phyloP scores from a whole-genome alignment of 2,113 vertebrate species.

The Promerops cafer region DNA sequence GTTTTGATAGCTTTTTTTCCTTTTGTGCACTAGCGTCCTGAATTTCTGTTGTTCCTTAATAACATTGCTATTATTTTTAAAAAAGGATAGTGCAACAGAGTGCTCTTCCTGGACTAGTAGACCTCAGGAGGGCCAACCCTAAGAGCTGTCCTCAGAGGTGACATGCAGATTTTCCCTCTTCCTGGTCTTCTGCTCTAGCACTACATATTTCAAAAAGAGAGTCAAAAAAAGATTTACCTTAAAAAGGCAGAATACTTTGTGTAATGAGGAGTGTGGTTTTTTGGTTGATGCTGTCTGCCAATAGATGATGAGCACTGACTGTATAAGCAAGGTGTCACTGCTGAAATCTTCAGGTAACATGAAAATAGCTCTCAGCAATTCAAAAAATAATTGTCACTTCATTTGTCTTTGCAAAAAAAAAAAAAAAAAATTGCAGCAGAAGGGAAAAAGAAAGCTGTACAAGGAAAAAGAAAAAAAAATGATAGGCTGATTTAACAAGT shows the following conservation, averaged over 20 bases:
- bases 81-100: fast-evolving
- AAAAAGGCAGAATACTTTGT: background rate
- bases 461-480: background rate
- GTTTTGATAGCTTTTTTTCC: background rate
- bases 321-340: background rate
- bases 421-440: background rate
- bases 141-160: background rate
- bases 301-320: background rate
- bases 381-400: slow-evolving; percentile 52
- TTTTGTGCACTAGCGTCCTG: background rate
- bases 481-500: background rate
- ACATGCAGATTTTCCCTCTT: background rate
- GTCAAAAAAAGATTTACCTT: background rate
- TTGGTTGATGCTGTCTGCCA: background rate
- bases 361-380: slow-evolving; percentile 5
- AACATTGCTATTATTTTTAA: background rate
- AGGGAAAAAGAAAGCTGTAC: background rate
- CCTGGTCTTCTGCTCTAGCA: background rate
- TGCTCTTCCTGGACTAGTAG: background rate
- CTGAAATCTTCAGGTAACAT: slow-evolving; percentile 1
- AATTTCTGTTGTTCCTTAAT: background rate
- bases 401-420: background rate
- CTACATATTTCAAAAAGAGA: background rate
- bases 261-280: background rate
- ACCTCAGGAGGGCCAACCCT: fast-evolving